A percentile compares a stretch with the other conserved stretches of the same genome.
Conservation (phyloP, 2,888 invertebrate species). For the Lepidochitona cinerea region DNA sequence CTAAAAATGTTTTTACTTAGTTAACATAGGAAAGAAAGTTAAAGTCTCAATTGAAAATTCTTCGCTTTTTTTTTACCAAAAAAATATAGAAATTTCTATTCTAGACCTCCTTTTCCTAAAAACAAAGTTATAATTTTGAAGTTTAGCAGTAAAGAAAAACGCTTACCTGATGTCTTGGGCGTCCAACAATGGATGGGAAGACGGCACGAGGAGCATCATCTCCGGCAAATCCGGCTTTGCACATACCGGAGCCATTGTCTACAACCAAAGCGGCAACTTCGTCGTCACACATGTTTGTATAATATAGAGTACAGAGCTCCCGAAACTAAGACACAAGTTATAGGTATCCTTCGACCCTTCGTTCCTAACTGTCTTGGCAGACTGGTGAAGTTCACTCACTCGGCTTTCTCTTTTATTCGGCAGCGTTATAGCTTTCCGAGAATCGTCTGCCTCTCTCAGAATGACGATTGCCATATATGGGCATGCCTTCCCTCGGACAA, state of each 20-base stretch:
- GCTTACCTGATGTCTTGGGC: constrained; percentile 53
- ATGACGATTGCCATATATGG: background rate
- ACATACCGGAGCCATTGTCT: constrained; percentile 86
- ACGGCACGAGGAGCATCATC: constrained; percentile 50
- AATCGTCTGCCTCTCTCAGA: background rate
- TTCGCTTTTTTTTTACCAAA: too few relatives aligned
- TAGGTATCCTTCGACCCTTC: constrained; percentile 1
- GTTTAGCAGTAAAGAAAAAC: too few relatives aligned
- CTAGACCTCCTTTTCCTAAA: too few relatives aligned
- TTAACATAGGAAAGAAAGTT: too few relatives aligned
- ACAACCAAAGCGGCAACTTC: constrained; percentile 70
- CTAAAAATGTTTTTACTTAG: too few relatives aligned
- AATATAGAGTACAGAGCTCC: background rate
- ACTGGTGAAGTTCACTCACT: constrained; percentile 9
- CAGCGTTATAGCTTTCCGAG: constrained; percentile 5
- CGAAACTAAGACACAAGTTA: background rate
- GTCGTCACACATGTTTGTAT: constrained; percentile 34
- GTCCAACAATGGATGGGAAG: constrained; percentile 48
- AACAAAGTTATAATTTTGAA: too few relatives aligned
- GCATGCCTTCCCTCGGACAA: background rate
- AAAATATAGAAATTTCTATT: too few relatives aligned
- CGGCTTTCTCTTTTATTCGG: constrained; percentile 9
- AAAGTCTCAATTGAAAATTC: too few relatives aligned
- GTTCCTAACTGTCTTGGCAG: background rate
- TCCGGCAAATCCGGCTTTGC: constrained; percentile 52